A percentile compares a stretch with the other conserved stretches of the same genome.
These are phyloP conservation scores for Orthosia gracilis DNA, from an alignment of 2,888 invertebrate species.

Conservation along the genomic window DNA sequence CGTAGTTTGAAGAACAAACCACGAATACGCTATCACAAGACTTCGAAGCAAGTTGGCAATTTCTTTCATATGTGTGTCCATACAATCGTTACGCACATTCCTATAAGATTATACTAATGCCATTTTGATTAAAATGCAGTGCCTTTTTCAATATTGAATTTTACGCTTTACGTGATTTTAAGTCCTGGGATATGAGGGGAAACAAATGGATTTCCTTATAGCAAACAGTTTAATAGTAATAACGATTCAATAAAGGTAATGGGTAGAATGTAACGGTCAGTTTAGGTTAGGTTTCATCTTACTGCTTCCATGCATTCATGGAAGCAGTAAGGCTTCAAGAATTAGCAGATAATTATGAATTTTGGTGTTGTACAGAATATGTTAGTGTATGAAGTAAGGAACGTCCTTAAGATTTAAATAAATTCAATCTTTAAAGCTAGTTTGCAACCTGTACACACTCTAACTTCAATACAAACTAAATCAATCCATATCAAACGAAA, in stretches of 20 bases:
- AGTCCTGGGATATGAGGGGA: constrained; percentile 72
- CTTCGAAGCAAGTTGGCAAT: constrained; percentile 18
- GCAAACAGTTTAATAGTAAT: constrained; percentile 25
- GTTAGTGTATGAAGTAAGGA: no score
- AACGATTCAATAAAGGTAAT: constrained; percentile 34
- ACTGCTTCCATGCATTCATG: no score
- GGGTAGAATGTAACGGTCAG: background rate
- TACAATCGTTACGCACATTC: constrained; percentile 82
- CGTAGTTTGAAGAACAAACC: background rate
- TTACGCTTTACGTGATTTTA: constrained; percentile 80
- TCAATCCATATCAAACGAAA: constrained; percentile 29
- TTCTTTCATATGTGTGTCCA: constrained; percentile 70
- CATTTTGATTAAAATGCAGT: constrained; percentile 90
- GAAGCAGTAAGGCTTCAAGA: background rate
- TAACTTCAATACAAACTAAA: constrained; percentile 25
- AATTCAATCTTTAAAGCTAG: background rate
- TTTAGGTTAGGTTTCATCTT: background rate
- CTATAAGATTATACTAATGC: constrained; percentile 89
- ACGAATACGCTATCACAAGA: background rate
- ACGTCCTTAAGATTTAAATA: background rate
- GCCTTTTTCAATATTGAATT: constrained; percentile 88
- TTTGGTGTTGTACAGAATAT: background rate
- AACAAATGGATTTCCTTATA: constrained; percentile 72
- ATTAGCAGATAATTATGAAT: background rate
- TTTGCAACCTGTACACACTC: background rate